Evolutionary conservation across 2,797 vertebrate genomes (phyloP).

Genomic region (Hafferia zeledoni): DNA sequence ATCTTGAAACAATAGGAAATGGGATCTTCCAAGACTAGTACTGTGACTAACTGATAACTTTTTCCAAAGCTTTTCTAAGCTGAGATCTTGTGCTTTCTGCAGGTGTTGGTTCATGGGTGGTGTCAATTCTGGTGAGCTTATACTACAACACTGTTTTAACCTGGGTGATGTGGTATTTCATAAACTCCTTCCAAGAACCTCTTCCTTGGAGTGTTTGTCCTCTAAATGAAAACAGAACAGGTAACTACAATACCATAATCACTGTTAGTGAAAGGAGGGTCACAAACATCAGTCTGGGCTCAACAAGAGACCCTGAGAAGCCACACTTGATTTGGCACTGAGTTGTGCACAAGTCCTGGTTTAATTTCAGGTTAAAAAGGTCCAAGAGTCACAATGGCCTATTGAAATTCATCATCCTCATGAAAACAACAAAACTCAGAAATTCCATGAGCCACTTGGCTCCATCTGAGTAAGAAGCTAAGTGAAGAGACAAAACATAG

Average conservation of each 20-base stretch:
- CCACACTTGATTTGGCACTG: fast-evolving
- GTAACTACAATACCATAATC: constrained; percentile 54
- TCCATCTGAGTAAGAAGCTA: neutral
- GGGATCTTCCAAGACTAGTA: neutral
- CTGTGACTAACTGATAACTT: neutral
- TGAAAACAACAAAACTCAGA: neutral
- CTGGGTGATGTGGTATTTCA: constrained; percentile 93
- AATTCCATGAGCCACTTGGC: neutral
- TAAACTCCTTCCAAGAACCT: constrained; percentile 89
- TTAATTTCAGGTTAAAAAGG: neutral
- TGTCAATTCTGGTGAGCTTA: constrained; percentile 81
- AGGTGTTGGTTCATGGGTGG: constrained; percentile 82
- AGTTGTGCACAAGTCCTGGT: neutral
- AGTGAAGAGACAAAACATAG: neutral
- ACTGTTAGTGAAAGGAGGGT: neutral
- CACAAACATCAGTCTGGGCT: neutral
- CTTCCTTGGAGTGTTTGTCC: constrained; percentile 90
- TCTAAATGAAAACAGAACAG: constrained; percentile 77
- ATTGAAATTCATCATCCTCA: neutral
- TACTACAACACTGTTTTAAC: constrained; percentile 89
- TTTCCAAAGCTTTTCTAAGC: neutral
- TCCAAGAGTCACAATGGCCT: neutral
- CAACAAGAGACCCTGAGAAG: neutral
- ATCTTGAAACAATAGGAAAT: neutral
- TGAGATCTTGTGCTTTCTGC: neutral